A percentile compares a stretch with the other conserved stretches of the same genome.
phyloP scores from a whole-genome alignment of 2,797 vertebrate genomes.

The Clarias laeviceps region DNA sequence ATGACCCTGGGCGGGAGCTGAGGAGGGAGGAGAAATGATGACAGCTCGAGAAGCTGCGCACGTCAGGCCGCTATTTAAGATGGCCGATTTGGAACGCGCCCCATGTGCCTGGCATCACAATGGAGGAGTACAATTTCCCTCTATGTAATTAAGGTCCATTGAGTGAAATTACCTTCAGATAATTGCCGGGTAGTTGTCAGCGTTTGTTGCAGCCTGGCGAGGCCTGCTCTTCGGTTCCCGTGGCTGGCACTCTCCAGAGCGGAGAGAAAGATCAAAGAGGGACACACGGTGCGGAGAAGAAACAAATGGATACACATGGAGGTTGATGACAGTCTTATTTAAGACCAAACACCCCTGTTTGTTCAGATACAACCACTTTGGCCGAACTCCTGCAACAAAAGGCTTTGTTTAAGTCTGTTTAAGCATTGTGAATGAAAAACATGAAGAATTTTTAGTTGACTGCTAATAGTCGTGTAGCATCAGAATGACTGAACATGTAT shows the following conservation, averaged over 20 bases:
- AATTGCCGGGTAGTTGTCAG: constrained; percentile 84
- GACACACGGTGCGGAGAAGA: constrained; percentile 21
- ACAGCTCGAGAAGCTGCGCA: constrained; percentile 60
- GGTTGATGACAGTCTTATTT: constrained; percentile 27
- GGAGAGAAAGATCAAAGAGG: constrained; percentile 46
- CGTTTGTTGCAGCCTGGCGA: constrained; percentile 71
- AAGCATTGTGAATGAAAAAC: not conserved
- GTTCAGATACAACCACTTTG: not conserved
- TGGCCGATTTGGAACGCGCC: constrained; percentile 64
- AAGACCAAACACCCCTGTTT: not conserved
- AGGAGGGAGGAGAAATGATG: constrained; percentile 64
- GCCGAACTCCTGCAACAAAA: not conserved
- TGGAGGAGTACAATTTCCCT: constrained; percentile 70
- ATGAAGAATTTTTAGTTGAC: not conserved
- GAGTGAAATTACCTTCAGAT: constrained; percentile 80
- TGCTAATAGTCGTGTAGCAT: not conserved
- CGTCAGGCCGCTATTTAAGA: constrained; percentile 68
- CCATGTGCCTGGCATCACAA: constrained; percentile 67
- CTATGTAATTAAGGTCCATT: constrained; percentile 83
- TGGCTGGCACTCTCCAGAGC: constrained; percentile 56
- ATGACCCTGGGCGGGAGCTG: constrained; percentile 62
- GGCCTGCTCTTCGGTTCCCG: constrained; percentile 63
- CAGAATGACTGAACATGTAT: not conserved
- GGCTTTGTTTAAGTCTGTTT: constrained; percentile 36
- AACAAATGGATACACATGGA: constrained; percentile 10